phyloP scores from a whole-genome alignment of 2,113 vertebrate genomes.

The Hippocampus mohnikei region DNA sequence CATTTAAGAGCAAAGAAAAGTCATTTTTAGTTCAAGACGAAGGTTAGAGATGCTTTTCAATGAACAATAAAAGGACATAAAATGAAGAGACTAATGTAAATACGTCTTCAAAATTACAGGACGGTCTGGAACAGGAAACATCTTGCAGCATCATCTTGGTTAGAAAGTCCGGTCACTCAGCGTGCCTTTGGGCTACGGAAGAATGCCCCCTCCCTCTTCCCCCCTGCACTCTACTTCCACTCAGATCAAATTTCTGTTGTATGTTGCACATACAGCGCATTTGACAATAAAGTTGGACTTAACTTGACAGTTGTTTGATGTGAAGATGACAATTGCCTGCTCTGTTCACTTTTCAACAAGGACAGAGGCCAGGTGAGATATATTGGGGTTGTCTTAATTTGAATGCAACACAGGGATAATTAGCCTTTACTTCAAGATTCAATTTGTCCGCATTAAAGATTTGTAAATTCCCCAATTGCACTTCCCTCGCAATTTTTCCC shows the following conservation, averaged over 20 bases:
- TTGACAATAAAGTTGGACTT: too few species aligned
- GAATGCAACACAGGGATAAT: too few species aligned
- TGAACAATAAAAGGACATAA: neutral
- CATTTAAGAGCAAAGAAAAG: neutral
- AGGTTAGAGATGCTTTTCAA: neutral
- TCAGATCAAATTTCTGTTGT: too few species aligned
- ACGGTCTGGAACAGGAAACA: neutral
- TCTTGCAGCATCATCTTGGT: neutral
- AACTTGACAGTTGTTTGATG: too few species aligned
- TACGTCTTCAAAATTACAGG: neutral
- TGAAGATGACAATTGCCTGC: too few species aligned
- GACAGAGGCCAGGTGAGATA: too few species aligned
- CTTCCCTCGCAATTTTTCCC: neutral
- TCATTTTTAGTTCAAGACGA: neutral
- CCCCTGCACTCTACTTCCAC: too few species aligned
- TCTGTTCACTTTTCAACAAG: too few species aligned
- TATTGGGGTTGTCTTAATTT: too few species aligned
- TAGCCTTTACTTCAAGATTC: too few species aligned
- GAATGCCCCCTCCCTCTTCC: too few species aligned
- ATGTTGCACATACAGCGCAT: too few species aligned
- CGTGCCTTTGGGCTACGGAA: neutral
- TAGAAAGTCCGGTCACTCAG: neutral
- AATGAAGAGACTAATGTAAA: neutral
- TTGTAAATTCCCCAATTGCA: neutral
- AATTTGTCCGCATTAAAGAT: neutral